Evolutionary conservation across 2,888 invertebrate genomes (phyloP).

Genomic region (Cataglyphis albicans): DNA sequence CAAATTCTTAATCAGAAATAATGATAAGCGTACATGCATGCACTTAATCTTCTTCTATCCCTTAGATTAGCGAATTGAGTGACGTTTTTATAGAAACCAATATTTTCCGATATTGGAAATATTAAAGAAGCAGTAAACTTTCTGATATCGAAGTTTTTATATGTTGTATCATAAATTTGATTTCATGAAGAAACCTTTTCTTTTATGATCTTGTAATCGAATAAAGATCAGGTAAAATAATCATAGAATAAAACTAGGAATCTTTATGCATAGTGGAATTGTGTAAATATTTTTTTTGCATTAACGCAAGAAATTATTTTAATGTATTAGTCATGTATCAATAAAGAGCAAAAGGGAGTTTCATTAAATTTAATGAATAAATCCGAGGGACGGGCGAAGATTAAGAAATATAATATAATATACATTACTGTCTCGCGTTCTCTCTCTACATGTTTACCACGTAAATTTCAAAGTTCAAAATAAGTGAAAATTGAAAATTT

Average conservation of each 20-base stretch:
- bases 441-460: background rate
- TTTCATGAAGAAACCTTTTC: background rate
- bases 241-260: background rate
- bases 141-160: background rate
- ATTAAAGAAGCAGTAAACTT: background rate
- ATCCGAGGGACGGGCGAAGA: constrained; percentile 21
- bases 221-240: background rate
- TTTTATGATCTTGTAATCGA: background rate
- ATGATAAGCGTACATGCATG: constrained; percentile 9
- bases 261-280: background rate
- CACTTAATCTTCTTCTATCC: constrained; percentile 38
- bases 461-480: constrained; percentile 6
- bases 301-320: background rate
- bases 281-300: background rate
- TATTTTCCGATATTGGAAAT: constrained; percentile 6
- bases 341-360: background rate
- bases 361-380: constrained; percentile 24
- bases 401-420: constrained; percentile 33
- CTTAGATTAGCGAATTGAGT: constrained; percentile 14
- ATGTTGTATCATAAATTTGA: background rate
- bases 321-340: background rate
- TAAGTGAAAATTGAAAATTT: background rate
- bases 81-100: background rate
- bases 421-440: background rate
- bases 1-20: constrained; percentile 16